These are phyloP conservation scores for Centropus unirufus DNA, from an alignment of 2,113 vertebrate species.

Conservation along the genomic window DNA sequence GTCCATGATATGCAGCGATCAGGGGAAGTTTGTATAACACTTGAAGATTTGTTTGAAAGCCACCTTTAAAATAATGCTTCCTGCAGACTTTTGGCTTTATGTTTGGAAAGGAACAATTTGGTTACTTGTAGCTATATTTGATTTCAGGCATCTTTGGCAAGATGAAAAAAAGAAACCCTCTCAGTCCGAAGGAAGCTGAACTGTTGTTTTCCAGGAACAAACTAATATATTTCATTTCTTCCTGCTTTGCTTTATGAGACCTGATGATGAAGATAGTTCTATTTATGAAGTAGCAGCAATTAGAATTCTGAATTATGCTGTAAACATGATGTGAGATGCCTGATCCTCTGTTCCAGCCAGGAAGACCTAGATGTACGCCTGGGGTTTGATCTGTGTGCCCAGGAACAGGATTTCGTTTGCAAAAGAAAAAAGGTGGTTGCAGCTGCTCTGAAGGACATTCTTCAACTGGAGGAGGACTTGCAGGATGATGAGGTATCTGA, in stretches of 20 bases:
- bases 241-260: neutral
- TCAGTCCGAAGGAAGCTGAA: neutral
- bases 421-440: constrained; percentile 80
- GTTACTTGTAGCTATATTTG: neutral
- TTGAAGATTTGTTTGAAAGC: neutral
- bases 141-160: neutral
- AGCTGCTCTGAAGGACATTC: constrained; percentile 74
- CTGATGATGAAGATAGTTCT: neutral
- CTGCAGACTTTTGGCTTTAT: neutral
- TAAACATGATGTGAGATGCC: neutral
- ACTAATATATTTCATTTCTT: neutral
- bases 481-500: constrained; percentile 72
- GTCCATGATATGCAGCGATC: fast-evolving
- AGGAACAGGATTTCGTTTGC: constrained; percentile 79
- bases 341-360: constrained; percentile 57
- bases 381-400: constrained; percentile 78
- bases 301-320: neutral
- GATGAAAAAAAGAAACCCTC: neutral
- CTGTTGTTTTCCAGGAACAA: neutral
- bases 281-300: neutral
- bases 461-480: constrained; percentile 77
- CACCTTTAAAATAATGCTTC: neutral
- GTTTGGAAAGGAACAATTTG: neutral
- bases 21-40: neutral
- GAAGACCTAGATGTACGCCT: constrained; percentile 76